Percentiles rank a stretch among this genome's conserved stretches.
These are phyloP conservation scores for Phasia obesa DNA, from an alignment of 2,888 invertebrate species.

Conservation along the genomic window DNA sequence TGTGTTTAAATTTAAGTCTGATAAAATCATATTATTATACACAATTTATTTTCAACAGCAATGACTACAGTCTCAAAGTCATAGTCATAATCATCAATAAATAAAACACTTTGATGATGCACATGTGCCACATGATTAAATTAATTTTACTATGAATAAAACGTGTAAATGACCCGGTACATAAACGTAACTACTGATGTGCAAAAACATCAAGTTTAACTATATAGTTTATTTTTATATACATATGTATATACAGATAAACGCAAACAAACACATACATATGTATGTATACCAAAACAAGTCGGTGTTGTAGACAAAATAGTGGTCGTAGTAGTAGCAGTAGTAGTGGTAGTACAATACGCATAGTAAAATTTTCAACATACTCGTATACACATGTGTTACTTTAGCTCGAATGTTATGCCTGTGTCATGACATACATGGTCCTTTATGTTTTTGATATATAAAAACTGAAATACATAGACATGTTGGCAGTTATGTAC, in stretches of 20 bases:
- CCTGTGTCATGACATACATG: not conserved
- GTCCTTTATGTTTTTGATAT: not conserved
- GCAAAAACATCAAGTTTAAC: constrained; percentile 47
- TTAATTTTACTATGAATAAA: constrained; percentile 52
- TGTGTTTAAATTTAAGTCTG: too few species aligned
- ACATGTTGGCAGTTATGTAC: constrained; percentile 14
- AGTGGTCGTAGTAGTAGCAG: too few species aligned
- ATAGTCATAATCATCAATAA: constrained; percentile 21
- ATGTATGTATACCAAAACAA: not conserved
- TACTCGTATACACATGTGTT: not conserved
- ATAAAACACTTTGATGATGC: constrained; percentile 36
- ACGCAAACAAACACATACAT: constrained; percentile 3
- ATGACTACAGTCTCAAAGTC: constrained; percentile 8
- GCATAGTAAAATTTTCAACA: constrained; percentile 43
- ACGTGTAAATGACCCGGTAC: constrained; percentile 50
- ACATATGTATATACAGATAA: not conserved
- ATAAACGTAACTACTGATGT: constrained; percentile 44
- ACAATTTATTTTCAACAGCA: constrained; percentile 18
- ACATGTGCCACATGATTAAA: constrained; percentile 59
- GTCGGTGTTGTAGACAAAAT: constrained; percentile 38
- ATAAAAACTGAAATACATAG: constrained; percentile 1
- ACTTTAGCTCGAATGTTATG: not conserved
- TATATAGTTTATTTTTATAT: not conserved
- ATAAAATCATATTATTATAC: not conserved
- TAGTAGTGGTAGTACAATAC: constrained; percentile 35